Evolutionary conservation across 2,888 invertebrate genomes (phyloP), one percentile per base, ranked within the genome.

Genomic region (Hydropsyche betteni): DNA sequence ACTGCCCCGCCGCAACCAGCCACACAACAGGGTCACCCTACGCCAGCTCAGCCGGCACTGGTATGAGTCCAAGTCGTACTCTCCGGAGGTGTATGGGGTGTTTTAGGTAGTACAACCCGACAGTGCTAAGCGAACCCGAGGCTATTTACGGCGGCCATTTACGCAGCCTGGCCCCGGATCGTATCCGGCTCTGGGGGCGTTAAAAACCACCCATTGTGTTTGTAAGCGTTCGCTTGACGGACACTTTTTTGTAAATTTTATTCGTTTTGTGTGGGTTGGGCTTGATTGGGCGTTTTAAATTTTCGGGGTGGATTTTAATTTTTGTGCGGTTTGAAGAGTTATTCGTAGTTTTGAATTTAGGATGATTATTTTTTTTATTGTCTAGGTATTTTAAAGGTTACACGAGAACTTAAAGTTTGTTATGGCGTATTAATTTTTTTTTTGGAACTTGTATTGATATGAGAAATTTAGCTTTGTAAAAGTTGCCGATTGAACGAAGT

Each of bases 101-200:
- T 34, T 44, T 44, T 10, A 44, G 44, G 10, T 44, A 44, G 44
- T 55, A 61, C 14, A 38, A 36, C 38, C 58, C 38, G 58, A 36
- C 34, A 36, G 72, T 16, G 33, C 70, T 70, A 33, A 55, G 14
- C 50, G 72, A 58, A 55, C 72, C 72, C 38, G 44, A n/a, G 72
- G 72, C 72, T 58, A 72, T 72, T 72, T 72, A 72, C 72, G 55
- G 52, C 36, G 58, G 58, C 72, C 72, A 72, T 72, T 72, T 72
- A 72, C 72, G 72, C 72, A 68, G 61, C 51, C 34, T 44, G 68
- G 36, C 51, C 34, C 55, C 52, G 53, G 36, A 44, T 8, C 53
- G 52, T 55, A 74, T 68, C 68, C 68, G 74, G 53, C 36, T 16
- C 58, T 52, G 36, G 68, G 68, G 68, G 52, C 68, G 55, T 52